Base-by-base conservation (phyloP, 2,797 vertebrate species). In the Rhinophrynus dorsalis region DNA sequence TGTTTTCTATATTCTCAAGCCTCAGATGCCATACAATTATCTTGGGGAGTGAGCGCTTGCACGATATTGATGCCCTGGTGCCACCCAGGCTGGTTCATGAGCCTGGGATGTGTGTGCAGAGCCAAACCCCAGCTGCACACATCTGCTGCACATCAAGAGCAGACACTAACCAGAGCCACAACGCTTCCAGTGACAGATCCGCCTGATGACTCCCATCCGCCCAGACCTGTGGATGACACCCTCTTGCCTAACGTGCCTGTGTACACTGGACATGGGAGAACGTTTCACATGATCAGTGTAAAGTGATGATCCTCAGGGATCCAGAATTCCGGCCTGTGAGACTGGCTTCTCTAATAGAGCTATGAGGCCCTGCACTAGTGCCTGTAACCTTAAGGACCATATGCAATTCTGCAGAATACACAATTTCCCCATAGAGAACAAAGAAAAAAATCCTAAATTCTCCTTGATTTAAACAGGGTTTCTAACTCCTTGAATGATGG, bases 141-240 rank as follows among this genome's bases (percentile, higher is more conserved):
- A 72, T 72, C 68, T 72, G 68, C 44, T 72, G 61, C 54, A 72
- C 52, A 72, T 72, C 52, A 72, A 59, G 60, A 72, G 35, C 61
- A 72, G 68, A 72, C 68, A 63, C 68, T 50, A 65, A 72, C 17
- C 68, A 72, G 68, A 72, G 26, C 60, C 68, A 48, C 59, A 71
- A 42, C 21, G 38, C 51, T 56, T 71, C 42, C 68, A 71, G 60
- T 50, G 62, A 63, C 50, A 71, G 59, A 69, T 61, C 44, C 42
- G 45, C 33, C 27, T 42, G 20, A 60, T 62, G 33, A 47, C 61
- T 64, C 44, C 58, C 67, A 47, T 37, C 60, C 37, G 32, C 42
- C 54, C 47, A 54, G 61, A 72, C 61, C 68, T 65, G 68, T 33
- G 32, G 52, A 64, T 72, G 68, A 72, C 61, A 72, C 54, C 47